phyloP scores from a whole-genome alignment of 2,113 vertebrate species.

The Orthonyx spaldingii region DNA sequence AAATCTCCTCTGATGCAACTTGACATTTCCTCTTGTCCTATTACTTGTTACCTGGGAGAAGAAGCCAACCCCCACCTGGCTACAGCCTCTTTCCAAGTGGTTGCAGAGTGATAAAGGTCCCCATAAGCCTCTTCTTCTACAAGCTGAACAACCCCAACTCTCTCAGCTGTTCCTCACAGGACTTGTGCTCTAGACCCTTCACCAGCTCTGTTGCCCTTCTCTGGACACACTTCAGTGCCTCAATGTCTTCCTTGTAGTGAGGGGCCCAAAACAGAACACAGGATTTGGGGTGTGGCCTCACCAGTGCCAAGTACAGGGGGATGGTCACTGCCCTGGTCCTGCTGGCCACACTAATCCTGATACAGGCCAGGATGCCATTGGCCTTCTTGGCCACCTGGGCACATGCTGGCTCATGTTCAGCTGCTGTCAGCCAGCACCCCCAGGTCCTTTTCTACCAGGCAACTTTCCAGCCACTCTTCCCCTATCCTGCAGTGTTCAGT shows the following conservation, averaged over 20 bases:
- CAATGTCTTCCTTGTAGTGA: not conserved
- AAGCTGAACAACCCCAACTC: not conserved
- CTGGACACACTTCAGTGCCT: fast-evolving
- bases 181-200: not conserved
- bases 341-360: not conserved
- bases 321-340: not conserved
- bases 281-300: not conserved
- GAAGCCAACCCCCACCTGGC: not conserved
- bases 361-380: not conserved
- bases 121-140: not conserved
- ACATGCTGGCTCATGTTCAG: not conserved
- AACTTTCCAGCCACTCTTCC: not conserved
- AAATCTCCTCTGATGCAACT: not conserved
- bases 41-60: not conserved
- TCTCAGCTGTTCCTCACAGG: not conserved
- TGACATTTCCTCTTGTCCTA: not conserved
- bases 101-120: not conserved
- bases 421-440: not conserved
- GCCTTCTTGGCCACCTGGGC: not conserved
- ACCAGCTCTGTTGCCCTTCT: not conserved
- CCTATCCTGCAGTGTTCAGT: not conserved
- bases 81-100: not conserved
- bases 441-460: not conserved
- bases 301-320: not conserved
- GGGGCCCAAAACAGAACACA: not conserved